Conservation (phyloP, 53 echinoderm and acorn worm genomes). For the Henricia sp. region DNA sequence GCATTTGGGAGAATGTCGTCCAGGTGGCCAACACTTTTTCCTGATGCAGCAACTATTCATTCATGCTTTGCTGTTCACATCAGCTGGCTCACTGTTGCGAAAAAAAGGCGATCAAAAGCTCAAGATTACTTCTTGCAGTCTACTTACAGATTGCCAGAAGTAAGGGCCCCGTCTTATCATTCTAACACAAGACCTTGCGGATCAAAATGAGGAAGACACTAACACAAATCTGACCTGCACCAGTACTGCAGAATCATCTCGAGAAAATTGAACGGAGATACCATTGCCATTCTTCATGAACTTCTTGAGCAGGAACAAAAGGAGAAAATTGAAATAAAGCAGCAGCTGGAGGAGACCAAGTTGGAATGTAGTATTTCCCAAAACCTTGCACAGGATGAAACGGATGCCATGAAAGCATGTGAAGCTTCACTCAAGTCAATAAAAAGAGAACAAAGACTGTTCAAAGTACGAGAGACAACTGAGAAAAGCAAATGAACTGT, state of each 20-base stretch:
- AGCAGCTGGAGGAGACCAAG: slow-evolving; percentile 5
- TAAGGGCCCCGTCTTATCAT: too few species aligned
- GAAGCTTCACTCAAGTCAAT: background rate
- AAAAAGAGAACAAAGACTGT: background rate
- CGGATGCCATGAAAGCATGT: background rate
- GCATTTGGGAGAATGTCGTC: background rate
- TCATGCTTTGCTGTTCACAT: background rate
- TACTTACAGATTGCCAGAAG: too few species aligned
- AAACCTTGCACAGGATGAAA: background rate
- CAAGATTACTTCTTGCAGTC: too few species aligned
- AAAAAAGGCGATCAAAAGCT: background rate
- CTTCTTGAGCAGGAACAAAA: slow-evolving; percentile 41
- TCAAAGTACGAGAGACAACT: slow-evolving; percentile 4
- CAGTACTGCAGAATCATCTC: slow-evolving; percentile 26
- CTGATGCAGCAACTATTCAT: background rate
- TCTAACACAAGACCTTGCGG: background rate
- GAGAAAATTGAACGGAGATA: too few species aligned
- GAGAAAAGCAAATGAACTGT: background rate
- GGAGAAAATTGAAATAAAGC: background rate
- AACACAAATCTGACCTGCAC: background rate
- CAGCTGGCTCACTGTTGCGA: background rate
- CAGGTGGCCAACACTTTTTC: slow-evolving; percentile 9
- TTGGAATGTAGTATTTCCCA: background rate
- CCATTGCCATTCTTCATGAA: slow-evolving; percentile 62
- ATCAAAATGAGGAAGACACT: background rate